phyloP scores from a whole-genome alignment of 2,888 invertebrate genomes.

The Schrankia costaestrigalis region DNA sequence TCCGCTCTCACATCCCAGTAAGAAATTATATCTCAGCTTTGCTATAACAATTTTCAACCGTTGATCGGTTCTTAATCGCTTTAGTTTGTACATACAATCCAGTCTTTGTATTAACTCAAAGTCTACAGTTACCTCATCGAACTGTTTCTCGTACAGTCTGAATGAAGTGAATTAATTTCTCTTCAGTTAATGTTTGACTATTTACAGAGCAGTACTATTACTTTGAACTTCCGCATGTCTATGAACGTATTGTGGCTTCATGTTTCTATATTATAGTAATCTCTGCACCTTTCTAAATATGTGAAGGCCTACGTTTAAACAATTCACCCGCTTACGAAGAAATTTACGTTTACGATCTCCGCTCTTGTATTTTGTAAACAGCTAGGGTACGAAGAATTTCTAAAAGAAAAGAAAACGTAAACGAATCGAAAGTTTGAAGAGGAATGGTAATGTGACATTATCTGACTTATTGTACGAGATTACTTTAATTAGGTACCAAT shows the following conservation, averaged over 20 bases:
- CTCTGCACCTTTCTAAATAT: constrained; percentile 44
- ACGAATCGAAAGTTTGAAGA: constrained; percentile 5
- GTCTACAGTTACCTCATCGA: constrained; percentile 24
- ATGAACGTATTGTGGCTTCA: constrained; percentile 45
- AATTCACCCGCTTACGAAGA: constrained; percentile 48
- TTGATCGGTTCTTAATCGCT: constrained; percentile 27
- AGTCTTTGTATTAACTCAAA: constrained; percentile 24
- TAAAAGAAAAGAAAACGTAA: constrained; percentile 33
- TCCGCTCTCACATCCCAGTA: constrained; percentile 53
- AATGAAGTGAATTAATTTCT: constrained; percentile 44
- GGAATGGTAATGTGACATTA: constrained; percentile 16
- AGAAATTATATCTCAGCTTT: constrained; percentile 46
- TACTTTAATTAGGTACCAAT: constrained; percentile 17
- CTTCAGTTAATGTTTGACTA: constrained; percentile 37
- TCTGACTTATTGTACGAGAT: constrained; percentile 13
- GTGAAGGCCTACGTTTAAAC: constrained; percentile 46
- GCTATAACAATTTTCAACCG: constrained; percentile 17
- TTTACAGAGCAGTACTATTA: constrained; percentile 45
- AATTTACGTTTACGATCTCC: constrained; percentile 56
- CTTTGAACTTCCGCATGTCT: constrained; percentile 34
- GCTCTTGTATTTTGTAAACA: constrained; percentile 44
- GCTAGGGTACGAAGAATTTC: constrained; percentile 41
- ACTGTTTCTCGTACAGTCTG: constrained; percentile 32
- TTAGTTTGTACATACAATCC: constrained; percentile 22
- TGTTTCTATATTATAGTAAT: constrained; percentile 38